Conservation (phyloP, 2,113 vertebrate genomes). For the Syrrhaptes paradoxus region DNA sequence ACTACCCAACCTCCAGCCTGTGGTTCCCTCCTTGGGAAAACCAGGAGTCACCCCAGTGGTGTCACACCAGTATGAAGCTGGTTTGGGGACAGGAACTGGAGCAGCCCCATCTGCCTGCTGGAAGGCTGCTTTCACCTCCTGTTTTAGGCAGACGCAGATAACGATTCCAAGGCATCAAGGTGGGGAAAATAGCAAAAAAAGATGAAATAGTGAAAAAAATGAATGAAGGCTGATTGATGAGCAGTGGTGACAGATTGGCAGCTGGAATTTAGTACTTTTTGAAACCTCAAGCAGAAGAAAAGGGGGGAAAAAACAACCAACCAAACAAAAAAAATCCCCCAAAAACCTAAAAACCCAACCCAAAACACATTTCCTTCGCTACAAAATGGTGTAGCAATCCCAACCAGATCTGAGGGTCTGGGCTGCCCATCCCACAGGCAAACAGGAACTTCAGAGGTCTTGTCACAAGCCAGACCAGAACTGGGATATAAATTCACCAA, state of each 20-base stretch:
- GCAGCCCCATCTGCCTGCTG: not conserved
- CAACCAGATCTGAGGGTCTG: accelerated
- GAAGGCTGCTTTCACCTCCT: not conserved
- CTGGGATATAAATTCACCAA: not conserved
- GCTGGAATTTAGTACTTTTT: not conserved
- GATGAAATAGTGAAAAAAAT: too few species aligned
- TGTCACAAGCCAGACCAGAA: not conserved
- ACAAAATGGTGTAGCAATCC: not conserved
- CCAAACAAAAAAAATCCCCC: too few species aligned
- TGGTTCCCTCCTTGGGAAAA: not conserved
- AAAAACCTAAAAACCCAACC: not conserved
- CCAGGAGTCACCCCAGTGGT: not conserved
- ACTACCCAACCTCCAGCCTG: not conserved
- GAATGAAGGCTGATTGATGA: not conserved
- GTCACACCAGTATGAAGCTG: not conserved
- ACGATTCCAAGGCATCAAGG: accelerated
- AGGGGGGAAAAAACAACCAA: accelerated
- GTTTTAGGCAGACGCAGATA: not conserved
- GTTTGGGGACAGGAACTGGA: not conserved
- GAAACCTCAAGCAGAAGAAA: not conserved
- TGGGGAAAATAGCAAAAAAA: not conserved
- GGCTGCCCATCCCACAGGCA: not conserved
- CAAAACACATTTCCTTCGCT: not conserved
- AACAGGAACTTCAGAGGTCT: accelerated
- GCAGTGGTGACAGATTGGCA: not conserved